Evolutionary conservation across 1,140 invertebrate genomes (phyloP), one percentile per base, ranked within the genome.

Genomic region (Dendrolimus kikuchii): DNA sequence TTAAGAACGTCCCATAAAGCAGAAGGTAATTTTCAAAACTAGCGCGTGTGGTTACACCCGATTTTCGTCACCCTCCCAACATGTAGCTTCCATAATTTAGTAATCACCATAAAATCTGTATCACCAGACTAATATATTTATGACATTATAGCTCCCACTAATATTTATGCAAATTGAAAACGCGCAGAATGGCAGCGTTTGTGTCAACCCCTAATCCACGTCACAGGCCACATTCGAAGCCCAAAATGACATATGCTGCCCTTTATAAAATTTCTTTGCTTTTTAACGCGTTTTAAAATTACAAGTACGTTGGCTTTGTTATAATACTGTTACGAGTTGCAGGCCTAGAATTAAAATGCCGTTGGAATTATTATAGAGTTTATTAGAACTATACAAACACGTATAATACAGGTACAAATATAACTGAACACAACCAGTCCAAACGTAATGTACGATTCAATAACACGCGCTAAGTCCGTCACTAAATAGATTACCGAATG

Each of bases 131-230:
- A 86, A 86, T 84, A 86, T 84, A 86, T 86, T 86, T 86, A 86
- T 86, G 74, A 72, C 74, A 80, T 80, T 78, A 77, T 55, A 66
- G 77, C 75, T 72, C 64, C 71, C 77, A 80, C 79, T 86, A 82
- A 86, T 86, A 82, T 86, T 86, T 86, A 86, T 86, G 82, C 81
- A 86, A 86, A 86, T 86, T 82, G 82, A 86, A 86, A 81, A 86
- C 74, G 75, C 66, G 70, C 78, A 68, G 64, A 86, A 81, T 73
- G 76, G 74, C 70, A 64, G 76, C 78, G 77, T 77, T 85, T 80
- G 75, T 67, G 68, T 54, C 55, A 66, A 23, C 23, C 77, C 80
- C 79, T 77, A 79, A 80, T 77, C 72, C 75, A 23, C 60, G 46
- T 36, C 55, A 45, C 66, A 60, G 50, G 38, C 50, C 38, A 45